Evolutionary conservation across 1,140 invertebrate genomes (phyloP), one percentile per base, ranked within the genome.

Genomic region (Drosophila azteca): DNA sequence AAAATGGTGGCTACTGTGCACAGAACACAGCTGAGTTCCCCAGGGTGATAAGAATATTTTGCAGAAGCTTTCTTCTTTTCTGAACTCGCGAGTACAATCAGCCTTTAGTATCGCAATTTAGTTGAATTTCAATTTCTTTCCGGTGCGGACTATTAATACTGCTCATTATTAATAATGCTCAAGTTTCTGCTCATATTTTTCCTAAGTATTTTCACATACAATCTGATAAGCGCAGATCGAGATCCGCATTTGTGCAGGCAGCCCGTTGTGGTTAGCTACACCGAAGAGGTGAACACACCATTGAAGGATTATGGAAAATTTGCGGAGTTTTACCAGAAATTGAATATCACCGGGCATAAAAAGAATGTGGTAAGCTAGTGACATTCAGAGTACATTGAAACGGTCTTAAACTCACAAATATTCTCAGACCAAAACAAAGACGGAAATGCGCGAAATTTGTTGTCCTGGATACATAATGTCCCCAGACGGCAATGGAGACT

Each of bases 381-480:
- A 13, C 2, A n/a, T 7, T 6, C 9, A 7, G 3, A 3, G 3
- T n/a, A 11, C n/a, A 44, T 43, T 17, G 11, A 15, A 6, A 24
- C 7, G 20, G 8, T 26, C 15, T 26, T 17, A 5, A 54, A 15
- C 29, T n/a, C 1, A 9, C 1, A 22, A 9, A 2, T 7, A 39
- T 11, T 43, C 0, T 6, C 6, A 81, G 79, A 55, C 4, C 0
- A 73, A 61, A 74, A 82, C 44, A 0, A 82, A 24, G 26, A 6
- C 61, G 13, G 54, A 83, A 44, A 22, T 20, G 1, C 11, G 45
- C 13, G 4, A 44, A 22, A 13, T 39, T 7, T 82, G 79, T 24
- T 82, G 79, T 15, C 41, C 63, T 2, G 79, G 75, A 29, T 82
- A 60, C 22, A 20, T 24, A 11, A 49, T 41, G 5, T 13, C 17